These are phyloP conservation scores for Eudasyphora cyanicolor DNA, from an alignment of 2,888 invertebrate genomes.

Conservation along the genomic window DNA sequence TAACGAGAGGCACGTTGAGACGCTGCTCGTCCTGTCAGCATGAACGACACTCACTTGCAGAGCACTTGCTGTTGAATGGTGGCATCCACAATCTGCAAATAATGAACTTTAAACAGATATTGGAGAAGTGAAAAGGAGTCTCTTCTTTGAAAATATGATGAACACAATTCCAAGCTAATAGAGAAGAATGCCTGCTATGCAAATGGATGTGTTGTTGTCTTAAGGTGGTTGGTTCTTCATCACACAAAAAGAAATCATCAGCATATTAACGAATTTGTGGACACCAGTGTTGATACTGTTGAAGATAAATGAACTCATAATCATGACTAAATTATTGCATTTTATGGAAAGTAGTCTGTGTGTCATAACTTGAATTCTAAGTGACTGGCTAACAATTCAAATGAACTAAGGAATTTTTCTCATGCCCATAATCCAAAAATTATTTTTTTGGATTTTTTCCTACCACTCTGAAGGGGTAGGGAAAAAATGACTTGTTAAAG, in stretches of 20 bases:
- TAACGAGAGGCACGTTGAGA: not conserved
- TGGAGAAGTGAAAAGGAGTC: not conserved
- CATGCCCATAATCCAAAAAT: too few relatives aligned
- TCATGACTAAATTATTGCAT: not conserved
- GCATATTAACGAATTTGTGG: constrained; percentile 9
- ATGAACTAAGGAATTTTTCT: not conserved
- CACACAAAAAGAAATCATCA: not conserved
- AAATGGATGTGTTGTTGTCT: not conserved
- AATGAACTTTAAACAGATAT: not conserved
- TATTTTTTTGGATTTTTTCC: too few relatives aligned
- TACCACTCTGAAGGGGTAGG: too few relatives aligned
- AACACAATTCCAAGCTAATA: constrained; percentile 20
- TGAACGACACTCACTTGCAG: not conserved
- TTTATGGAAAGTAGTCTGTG: not conserved
- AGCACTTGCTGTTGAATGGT: not conserved
- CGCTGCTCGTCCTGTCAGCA: constrained; percentile 9
- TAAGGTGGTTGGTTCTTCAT: not conserved
- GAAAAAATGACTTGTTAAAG: too few relatives aligned
- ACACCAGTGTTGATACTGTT: not conserved
- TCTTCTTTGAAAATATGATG: not conserved
- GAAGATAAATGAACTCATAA: not conserved
- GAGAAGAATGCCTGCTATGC: not conserved
- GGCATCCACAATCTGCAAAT: constrained; percentile 1
- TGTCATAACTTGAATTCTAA: not conserved
- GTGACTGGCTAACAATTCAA: not conserved